Conservation (phyloP, 2,797 vertebrate species). For the Cirrhinus molitorella region DNA sequence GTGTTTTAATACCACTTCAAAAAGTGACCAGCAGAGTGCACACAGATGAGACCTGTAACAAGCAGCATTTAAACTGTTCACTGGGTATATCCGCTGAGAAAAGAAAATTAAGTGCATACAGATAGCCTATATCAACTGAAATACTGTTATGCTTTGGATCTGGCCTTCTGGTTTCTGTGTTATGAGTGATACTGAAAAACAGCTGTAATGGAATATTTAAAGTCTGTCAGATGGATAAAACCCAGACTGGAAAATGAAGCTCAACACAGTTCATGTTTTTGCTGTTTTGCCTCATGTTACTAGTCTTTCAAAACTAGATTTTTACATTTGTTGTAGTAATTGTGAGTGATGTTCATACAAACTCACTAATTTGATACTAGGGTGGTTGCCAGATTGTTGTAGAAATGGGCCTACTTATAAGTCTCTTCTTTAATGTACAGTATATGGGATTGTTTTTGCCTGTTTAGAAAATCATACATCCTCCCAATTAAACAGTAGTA, state of each 20-base stretch:
- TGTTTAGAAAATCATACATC: neutral
- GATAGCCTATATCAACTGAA: neutral
- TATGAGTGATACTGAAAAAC: neutral
- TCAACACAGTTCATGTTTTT: neutral
- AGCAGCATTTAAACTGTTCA: neutral
- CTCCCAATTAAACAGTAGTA: neutral
- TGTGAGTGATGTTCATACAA: neutral
- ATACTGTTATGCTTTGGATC: neutral
- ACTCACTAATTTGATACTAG: neutral
- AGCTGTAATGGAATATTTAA: neutral
- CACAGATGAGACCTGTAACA: neutral
- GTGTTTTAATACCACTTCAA: slow-evolving; percentile 14
- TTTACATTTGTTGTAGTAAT: neutral
- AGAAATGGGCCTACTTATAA: neutral
- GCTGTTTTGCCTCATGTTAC: neutral
- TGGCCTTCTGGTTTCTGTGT: neutral
- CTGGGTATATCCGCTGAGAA: neutral
- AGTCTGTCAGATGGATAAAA: neutral
- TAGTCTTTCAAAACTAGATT: neutral
- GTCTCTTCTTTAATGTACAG: neutral
- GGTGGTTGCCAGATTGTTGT: neutral
- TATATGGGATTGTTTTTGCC: neutral
- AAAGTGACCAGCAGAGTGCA: slow-evolving; percentile 9
- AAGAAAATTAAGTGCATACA: neutral
- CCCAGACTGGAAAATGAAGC: neutral